These are phyloP conservation scores for Scylla paramamosain DNA, from an alignment of 1,140 invertebrate species.

Conservation along the genomic window DNA sequence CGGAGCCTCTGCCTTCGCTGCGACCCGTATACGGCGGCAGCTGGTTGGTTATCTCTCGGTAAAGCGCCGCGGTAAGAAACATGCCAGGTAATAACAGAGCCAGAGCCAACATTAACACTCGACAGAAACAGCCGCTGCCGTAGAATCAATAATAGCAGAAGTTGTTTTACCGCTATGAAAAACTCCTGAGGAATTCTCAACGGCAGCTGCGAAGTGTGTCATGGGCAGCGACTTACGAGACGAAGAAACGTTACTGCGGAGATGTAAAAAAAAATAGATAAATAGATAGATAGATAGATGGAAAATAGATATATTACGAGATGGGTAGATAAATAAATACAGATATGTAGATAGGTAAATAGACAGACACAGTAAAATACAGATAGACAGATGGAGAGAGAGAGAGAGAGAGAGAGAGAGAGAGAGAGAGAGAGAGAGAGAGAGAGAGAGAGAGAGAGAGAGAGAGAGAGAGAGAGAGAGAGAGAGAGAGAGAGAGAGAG, in stretches of 20 bases:
- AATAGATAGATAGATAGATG: neutral
- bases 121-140: neutral
- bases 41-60: constrained; percentile 5
- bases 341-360: neutral
- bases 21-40: neutral
- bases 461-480: too few relatives aligned
- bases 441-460: too few relatives aligned
- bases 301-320: neutral
- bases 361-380: neutral
- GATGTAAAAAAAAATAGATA: neutral
- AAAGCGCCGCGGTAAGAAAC: neutral
- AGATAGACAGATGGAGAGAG: too few relatives aligned
- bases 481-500: too few relatives aligned
- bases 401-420: too few relatives aligned
- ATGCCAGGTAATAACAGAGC: neutral
- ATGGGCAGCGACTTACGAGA: neutral
- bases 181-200: neutral
- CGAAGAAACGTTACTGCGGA: neutral
- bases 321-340: neutral
- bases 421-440: too few relatives aligned
- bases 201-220: neutral
- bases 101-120: neutral
- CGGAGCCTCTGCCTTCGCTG: constrained; percentile 28
- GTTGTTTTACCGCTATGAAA: neutral
- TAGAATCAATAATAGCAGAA: neutral